Evolutionary conservation across 2,797 vertebrate species (phyloP).

Genomic region (Champsocephalus esox): DNA sequence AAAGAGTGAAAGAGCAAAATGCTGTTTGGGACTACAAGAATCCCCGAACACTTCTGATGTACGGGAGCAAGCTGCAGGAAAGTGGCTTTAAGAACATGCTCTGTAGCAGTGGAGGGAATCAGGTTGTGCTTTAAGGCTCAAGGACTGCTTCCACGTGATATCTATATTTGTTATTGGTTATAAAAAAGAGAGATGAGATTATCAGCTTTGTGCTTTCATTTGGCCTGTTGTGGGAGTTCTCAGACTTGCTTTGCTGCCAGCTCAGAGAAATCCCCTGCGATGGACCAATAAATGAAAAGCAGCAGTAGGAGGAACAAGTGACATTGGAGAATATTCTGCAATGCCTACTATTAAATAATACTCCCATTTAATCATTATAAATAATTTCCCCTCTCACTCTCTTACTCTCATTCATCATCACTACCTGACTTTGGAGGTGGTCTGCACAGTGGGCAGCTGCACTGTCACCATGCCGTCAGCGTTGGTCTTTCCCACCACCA

Average conservation of each 20-base stretch:
- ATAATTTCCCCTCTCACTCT: not conserved
- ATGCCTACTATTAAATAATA: slow-evolving; percentile 17
- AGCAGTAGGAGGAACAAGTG: slow-evolving; percentile 24
- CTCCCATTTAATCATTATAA: slow-evolving; percentile 1
- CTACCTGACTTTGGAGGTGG: slow-evolving; percentile 93
- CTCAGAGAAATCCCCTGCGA: slow-evolving; percentile 55
- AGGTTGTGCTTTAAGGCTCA: slow-evolving; percentile 33
- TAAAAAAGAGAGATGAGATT: slow-evolving; percentile 49
- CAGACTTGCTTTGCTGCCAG: slow-evolving; percentile 52
- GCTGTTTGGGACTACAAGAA: not conserved
- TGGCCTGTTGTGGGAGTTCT: slow-evolving; percentile 49
- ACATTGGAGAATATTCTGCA: slow-evolving; percentile 29
- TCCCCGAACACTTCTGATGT: slow-evolving; percentile 17
- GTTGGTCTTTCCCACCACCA: slow-evolving; percentile 94
- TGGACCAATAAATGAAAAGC: slow-evolving; percentile 50
- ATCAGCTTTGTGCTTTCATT: slow-evolving; percentile 60
- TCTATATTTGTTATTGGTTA: slow-evolving; percentile 58
- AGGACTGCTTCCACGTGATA: slow-evolving; percentile 9
- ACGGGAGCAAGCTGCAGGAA: slow-evolving; percentile 1
- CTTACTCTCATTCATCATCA: slow-evolving; percentile 14
- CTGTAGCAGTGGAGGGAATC: slow-evolving; percentile 24
- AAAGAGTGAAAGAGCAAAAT: slow-evolving; percentile 7
- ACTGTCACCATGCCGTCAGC: slow-evolving; percentile 96
- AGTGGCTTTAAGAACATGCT: slow-evolving; percentile 3
- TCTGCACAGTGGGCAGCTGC: slow-evolving; percentile 92